These are phyloP conservation scores for Danio albolineatus DNA, from an alignment of 2,797 vertebrate genomes.

Conservation along the genomic window DNA sequence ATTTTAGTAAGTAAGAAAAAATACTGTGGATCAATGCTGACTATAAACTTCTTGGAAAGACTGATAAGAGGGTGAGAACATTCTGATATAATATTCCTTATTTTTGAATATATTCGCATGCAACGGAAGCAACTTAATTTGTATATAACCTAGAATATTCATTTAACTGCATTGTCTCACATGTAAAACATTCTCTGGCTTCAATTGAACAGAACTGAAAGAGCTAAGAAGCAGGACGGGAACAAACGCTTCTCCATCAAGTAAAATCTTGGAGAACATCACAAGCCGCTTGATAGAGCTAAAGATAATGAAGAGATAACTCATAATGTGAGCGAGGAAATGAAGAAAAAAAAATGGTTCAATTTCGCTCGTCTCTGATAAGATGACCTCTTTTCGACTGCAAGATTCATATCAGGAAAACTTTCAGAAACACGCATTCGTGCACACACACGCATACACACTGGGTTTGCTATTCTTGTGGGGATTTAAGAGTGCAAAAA, in stretches of 20 bases:
- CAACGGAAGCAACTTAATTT: too few relatives aligned
- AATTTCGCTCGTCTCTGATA: slow-evolving; percentile 24
- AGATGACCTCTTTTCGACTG: slow-evolving; percentile 53
- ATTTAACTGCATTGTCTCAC: neutral
- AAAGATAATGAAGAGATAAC: slow-evolving; percentile 34
- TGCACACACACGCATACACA: slow-evolving; percentile 51
- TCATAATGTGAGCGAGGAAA: slow-evolving; percentile 73
- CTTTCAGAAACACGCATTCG: slow-evolving; percentile 24
- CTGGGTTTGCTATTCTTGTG: too few relatives aligned
- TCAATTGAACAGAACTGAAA: slow-evolving; percentile 9
- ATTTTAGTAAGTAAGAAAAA: too few relatives aligned
- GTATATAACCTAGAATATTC: neutral
- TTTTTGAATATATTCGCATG: too few relatives aligned
- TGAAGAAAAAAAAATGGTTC: slow-evolving; percentile 54
- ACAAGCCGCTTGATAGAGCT: slow-evolving; percentile 27
- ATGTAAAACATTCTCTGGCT: neutral
- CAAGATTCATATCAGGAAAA: slow-evolving; percentile 24
- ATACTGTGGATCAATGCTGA: too few relatives aligned
- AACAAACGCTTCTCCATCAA: slow-evolving; percentile 1
- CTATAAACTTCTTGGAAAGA: too few relatives aligned
- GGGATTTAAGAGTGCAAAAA: too few relatives aligned
- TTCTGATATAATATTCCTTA: too few relatives aligned
- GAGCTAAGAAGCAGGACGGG: neutral
- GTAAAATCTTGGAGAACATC: slow-evolving; percentile 16
- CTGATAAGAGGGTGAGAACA: too few relatives aligned